Base-by-base conservation (phyloP, 2,113 vertebrate species). In the Elgaria multicarinata region DNA sequence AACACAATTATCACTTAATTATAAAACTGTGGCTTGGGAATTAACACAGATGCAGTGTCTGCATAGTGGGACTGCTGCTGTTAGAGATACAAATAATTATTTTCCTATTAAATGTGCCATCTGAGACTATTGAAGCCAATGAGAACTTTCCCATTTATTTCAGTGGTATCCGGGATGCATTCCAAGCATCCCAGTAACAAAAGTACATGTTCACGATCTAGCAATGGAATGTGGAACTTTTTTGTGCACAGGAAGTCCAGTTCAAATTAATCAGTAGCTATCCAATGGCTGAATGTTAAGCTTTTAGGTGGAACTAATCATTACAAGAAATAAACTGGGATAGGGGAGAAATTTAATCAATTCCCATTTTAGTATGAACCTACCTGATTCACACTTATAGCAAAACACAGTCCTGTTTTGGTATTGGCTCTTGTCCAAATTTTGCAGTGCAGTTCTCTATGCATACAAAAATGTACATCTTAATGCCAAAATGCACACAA, bases 1-100 rank as follows among this genome's bases (percentile, higher is more conserved):
- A 96, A 94, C 93, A 93, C 94, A 97, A 96, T 96, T 96, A 95
- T 94, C 92, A 20, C 95, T 97, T 97, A 95, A 97, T 97, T 97
- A 96, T 95, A 95, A 96, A 94, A 94, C 95, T 78, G 81, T 94
- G 90, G 81, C 93, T 94, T 95, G 92, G 89, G 94, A 95, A 92
- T 87, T 90, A 96, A 84, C 85, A 88, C 79, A 74, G 95, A 78
- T 88, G 53, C 92, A 64, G 50, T 84, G 58, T 91, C 87, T 85
- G 20, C 18, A 0, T 0, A 0, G n/a, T 46, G 82, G 26, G 28
- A n/a, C 42, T 78, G 2, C 64, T 58, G 83, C 44, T 39, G 81
- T 87, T 78, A 36, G 20, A 36, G 62, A 44, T 20, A 26, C 76
- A 74, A 0, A 55, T 50, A 18, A 82, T 91, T 88, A 69, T n/a